A percentile compares a stretch with the other conserved stretches of the same genome.
phyloP scores from a whole-genome alignment of 1,140 invertebrate species.

The Drosophila sp. region DNA sequence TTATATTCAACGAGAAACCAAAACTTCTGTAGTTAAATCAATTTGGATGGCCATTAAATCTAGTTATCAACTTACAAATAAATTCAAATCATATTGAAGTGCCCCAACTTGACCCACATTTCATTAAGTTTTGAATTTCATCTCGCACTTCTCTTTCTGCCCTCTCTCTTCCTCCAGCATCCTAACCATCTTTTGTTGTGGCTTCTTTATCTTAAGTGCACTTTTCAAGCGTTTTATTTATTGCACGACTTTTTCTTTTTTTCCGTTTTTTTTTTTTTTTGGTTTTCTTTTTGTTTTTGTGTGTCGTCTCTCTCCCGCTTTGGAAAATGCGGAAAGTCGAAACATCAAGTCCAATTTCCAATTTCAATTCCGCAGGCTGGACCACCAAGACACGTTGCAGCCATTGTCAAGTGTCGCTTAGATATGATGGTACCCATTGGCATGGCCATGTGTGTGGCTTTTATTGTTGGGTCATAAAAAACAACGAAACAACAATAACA shows the following conservation, averaged over 20 bases:
- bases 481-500: conserved; percentile 27
- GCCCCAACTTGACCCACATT: conserved; percentile 60
- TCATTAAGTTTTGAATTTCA: conserved; percentile 32
- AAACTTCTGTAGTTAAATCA: not conserved
- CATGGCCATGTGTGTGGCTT: conserved; percentile 65
- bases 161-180: conserved; percentile 34
- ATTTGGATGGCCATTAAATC: not conserved
- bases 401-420: conserved; percentile 67
- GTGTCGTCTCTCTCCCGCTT: not conserved
- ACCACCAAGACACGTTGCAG: conserved; percentile 68
- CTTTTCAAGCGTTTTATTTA: conserved; percentile 78
- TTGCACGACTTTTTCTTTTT: conserved; percentile 68
- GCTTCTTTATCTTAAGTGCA: conserved; percentile 72
- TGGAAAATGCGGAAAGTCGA: conserved; percentile 52
- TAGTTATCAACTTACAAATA: conserved; percentile 19
- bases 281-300: conserved; percentile 13
- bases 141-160: conserved; percentile 12
- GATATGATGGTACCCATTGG: conserved; percentile 72
- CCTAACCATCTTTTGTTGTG: conserved; percentile 35
- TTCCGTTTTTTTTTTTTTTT: conserved; percentile 23
- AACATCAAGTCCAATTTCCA: conserved; percentile 41
- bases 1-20: not conserved
- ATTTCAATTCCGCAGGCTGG: conserved; percentile 35
- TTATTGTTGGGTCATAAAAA: conserved; percentile 68
- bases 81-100: conserved; percentile 12